These are phyloP conservation scores for Ariopsis seemanni DNA, from an alignment of 2,113 vertebrate genomes.

Conservation along the genomic window DNA sequence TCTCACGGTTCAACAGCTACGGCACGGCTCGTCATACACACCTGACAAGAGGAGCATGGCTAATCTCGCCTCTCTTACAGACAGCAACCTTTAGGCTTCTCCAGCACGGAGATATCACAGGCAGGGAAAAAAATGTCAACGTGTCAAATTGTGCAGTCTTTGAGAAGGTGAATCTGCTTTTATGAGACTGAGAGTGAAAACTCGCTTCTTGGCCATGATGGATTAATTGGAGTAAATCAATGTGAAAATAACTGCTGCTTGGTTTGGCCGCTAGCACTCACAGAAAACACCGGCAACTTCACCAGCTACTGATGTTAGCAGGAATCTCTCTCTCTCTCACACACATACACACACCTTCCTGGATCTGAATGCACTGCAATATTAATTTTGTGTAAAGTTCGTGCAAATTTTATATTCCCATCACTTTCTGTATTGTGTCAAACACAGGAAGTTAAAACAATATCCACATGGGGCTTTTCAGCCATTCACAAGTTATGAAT, in stretches of 20 bases:
- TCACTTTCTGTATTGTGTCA: neutral
- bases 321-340: neutral
- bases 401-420: no score
- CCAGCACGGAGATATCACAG: conserved; percentile 32
- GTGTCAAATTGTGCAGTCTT: conserved; percentile 49
- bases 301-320: neutral
- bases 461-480: no score
- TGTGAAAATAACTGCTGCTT: neutral
- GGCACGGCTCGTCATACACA: conserved; percentile 34
- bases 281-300: neutral
- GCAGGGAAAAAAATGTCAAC: conserved; percentile 52
- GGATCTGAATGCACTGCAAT: neutral
- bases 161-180: conserved; percentile 45
- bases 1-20: conserved; percentile 46
- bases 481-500: neutral
- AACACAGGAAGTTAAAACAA: neutral
- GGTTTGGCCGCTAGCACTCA: neutral
- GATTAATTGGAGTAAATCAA: conserved; percentile 38
- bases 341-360: rapidly evolving
- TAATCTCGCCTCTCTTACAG: conserved; percentile 48
- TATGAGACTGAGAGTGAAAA: conserved; percentile 18
- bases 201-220: conserved; percentile 16
- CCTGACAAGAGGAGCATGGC: conserved; percentile 44
- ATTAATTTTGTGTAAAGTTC: neutral
- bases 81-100: conserved; percentile 44